Evolutionary conservation across 2,888 invertebrate genomes (phyloP), one percentile per base, ranked within the genome.

Genomic region (Nineta flava): DNA sequence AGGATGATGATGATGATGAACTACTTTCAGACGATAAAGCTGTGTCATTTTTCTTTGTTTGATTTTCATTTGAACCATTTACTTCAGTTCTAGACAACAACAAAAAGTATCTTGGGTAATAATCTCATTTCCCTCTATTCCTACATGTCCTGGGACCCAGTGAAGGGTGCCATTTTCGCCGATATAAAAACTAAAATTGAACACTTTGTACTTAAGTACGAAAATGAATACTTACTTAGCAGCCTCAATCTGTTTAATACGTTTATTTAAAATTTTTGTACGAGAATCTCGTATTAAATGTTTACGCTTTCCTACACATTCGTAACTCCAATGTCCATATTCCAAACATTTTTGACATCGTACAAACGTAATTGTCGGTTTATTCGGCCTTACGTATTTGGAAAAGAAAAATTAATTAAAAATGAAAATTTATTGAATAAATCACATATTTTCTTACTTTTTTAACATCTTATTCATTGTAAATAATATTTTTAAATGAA

Each of bases 321-420:
- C 87, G 60, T 88, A 95, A 52, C 91, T 92, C 91, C 92, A 95
- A 64, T 95, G 94, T 0, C 94, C 94, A 61, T 80, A 80, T 66
- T 92, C 86, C 46, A 93, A 69, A 62, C 94, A 95, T 69, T 93
- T 94, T 65, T 94, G 94, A 63, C 94, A 95, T 19, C 87, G 77
- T 52, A 86, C 76, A 10, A 44, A 19, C 9, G 44, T 44, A 13
- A 16, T 9, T 19, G 26, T 21, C 19, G 44, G n/a, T 44, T 16
- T 21, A 13, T 44, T 44, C 2, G 15, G 9, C 44, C 19, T 17
- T 3, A 44, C 21, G 26, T 13, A 5, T 38, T 13, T 9, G 7
- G 12, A 38, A 38, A 12, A 38, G 3, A 7, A 26, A n/a, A 26
- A 7, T 7, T 26, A 6, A 26, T 26, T 26, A 5, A 26, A n/a